Percentiles rank a stretch among this genome's conserved stretches.
These are phyloP conservation scores for Ceuthmochares aereus DNA, from an alignment of 2,113 vertebrate genomes.

Conservation along the genomic window DNA sequence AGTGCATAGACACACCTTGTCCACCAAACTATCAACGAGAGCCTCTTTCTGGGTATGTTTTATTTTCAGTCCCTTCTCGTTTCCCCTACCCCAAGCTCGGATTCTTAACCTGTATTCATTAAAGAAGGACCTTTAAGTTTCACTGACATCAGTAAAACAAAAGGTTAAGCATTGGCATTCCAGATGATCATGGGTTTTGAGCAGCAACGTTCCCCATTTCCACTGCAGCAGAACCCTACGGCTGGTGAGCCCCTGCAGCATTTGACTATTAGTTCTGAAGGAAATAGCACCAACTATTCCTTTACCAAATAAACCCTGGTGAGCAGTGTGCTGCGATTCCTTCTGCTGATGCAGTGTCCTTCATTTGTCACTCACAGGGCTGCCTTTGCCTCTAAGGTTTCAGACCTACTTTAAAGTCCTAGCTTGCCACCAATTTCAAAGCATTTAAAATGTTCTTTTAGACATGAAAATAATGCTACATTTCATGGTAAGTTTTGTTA, in stretches of 20 bases:
- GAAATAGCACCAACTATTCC: neutral
- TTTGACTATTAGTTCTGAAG: neutral
- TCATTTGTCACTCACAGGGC: too few species aligned
- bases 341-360: neutral
- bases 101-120: neutral
- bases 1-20: slow-evolving; percentile 95
- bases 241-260: too few species aligned
- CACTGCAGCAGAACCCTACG: neutral
- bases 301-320: rapidly evolving
- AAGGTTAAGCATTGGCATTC: neutral
- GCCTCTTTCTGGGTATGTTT: slow-evolving; percentile 85
- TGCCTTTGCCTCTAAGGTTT: neutral
- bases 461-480: neutral
- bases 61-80: neutral
- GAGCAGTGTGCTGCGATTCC: rapidly evolving
- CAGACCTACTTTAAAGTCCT: neutral
- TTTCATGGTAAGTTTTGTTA: neutral
- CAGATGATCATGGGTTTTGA: neutral
- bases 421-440: neutral
- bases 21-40: slow-evolving; percentile 92
- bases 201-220: neutral
- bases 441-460: neutral
- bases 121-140: neutral
- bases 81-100: neutral
- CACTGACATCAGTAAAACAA: neutral